Evolutionary conservation across 2,888 invertebrate genomes (phyloP).

Genomic region (Noctua fimbriata): DNA sequence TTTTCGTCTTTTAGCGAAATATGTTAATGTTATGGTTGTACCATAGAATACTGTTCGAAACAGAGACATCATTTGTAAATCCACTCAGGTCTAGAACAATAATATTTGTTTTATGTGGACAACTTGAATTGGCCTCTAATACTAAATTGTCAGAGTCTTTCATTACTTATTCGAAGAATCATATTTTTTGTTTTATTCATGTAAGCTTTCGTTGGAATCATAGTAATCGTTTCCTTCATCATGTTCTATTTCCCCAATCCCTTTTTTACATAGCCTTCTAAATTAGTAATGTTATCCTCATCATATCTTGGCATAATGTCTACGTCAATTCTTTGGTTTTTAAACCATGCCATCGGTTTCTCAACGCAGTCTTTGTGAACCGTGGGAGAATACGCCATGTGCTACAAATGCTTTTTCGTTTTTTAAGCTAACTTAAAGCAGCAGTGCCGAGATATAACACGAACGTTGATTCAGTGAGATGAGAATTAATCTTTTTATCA

Average conservation of each 20-base stretch:
- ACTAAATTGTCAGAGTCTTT: background rate
- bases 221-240: background rate
- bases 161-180: background rate
- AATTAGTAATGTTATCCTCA: background rate
- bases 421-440: conserved; percentile 52
- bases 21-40: conserved; percentile 10
- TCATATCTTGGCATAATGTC: conserved; percentile 25
- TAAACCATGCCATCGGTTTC: conserved; percentile 63
- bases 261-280: background rate
- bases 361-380: conserved; percentile 69
- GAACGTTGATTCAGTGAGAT: conserved; percentile 43
- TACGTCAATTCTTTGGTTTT: conserved; percentile 62
- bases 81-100: background rate
- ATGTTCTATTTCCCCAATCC: background rate
- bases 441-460: conserved; percentile 52
- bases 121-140: background rate
- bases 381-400: conserved; percentile 71
- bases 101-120: background rate
- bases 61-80: background rate
- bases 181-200: background rate
- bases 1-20: conserved; percentile 26
- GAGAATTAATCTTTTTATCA: conserved; percentile 38
- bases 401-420: conserved; percentile 56
- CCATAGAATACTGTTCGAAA: background rate
- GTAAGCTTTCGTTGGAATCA: background rate